Percentiles rank a stretch among this genome's conserved stretches.
Conservation (phyloP, 2,113 vertebrate genomes). For the Pelecanus crispus region DNA sequence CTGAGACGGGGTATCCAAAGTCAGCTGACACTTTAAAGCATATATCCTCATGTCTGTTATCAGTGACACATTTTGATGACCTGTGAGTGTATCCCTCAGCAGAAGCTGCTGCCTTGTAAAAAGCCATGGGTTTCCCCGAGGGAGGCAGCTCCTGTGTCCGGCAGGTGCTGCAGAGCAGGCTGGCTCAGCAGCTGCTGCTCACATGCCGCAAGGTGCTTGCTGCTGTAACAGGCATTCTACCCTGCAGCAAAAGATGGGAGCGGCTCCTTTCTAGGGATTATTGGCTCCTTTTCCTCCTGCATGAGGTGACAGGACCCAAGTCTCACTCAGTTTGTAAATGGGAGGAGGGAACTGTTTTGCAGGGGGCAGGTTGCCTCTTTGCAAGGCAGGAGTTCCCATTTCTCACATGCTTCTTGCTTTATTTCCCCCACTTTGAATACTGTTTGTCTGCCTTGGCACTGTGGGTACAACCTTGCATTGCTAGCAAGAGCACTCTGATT, state of each 20-base stretch:
- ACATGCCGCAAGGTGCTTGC: neutral
- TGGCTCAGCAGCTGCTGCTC: neutral
- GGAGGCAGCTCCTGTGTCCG: neutral
- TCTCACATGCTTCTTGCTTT: neutral
- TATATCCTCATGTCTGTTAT: neutral
- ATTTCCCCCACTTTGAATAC: neutral
- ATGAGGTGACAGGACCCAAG: neutral
- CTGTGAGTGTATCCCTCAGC: neutral
- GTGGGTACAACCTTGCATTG: neutral
- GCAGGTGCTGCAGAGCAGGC: neutral
- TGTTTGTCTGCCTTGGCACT: neutral
- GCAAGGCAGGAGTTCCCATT: neutral
- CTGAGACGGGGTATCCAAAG: neutral
- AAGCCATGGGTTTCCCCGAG: accelerated
- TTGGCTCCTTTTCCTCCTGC: neutral
- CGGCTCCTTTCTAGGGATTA: neutral
- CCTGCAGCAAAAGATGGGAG: neutral
- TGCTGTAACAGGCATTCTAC: neutral
- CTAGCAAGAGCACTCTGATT: neutral
- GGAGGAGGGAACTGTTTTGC: neutral
- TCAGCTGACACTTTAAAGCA: neutral
- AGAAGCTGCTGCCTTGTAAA: neutral
- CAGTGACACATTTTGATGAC: neutral
- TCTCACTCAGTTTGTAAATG: neutral
- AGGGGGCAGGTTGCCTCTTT: neutral